These are phyloP conservation scores for Oasisia sp. DNA, from an alignment of 2,888 invertebrate species.

Conservation along the genomic window DNA sequence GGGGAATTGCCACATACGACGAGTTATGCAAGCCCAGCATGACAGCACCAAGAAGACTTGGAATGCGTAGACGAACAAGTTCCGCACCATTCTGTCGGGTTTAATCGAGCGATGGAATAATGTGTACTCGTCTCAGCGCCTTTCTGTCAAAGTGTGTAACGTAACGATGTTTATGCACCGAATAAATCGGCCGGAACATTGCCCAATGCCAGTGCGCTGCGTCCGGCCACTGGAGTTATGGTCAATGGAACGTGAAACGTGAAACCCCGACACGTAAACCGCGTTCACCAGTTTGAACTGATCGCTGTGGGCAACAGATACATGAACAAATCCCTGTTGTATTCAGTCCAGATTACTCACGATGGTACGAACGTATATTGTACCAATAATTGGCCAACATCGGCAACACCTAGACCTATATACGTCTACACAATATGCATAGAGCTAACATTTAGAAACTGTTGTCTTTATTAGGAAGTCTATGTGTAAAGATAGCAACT, in stretches of 20 bases:
- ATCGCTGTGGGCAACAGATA: neutral
- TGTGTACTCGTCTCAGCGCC: neutral
- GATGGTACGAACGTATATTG: neutral
- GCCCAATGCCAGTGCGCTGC: neutral
- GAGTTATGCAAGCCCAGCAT: neutral
- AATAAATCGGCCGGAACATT: neutral
- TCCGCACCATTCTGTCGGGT: neutral
- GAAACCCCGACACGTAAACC: neutral
- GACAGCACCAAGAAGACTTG: neutral
- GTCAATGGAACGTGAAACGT: neutral
- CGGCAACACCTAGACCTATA: too few relatives aligned
- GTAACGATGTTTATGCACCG: neutral
- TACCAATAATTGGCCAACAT: too few relatives aligned
- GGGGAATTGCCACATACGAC: too few relatives aligned
- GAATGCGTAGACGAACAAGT: neutral
- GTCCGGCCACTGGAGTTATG: neutral
- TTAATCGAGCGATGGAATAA: constrained; percentile 2
- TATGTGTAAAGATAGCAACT: too few relatives aligned
- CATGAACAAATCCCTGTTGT: neutral
- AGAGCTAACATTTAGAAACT: too few relatives aligned
- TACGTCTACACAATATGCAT: too few relatives aligned
- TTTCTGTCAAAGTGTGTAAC: neutral
- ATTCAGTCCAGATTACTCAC: neutral
- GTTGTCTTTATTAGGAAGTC: too few relatives aligned
- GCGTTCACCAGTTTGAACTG: too few relatives aligned